These are phyloP conservation scores for Drosophila meridionalis DNA, from an alignment of 2,888 invertebrate species.

Conservation along the genomic window DNA sequence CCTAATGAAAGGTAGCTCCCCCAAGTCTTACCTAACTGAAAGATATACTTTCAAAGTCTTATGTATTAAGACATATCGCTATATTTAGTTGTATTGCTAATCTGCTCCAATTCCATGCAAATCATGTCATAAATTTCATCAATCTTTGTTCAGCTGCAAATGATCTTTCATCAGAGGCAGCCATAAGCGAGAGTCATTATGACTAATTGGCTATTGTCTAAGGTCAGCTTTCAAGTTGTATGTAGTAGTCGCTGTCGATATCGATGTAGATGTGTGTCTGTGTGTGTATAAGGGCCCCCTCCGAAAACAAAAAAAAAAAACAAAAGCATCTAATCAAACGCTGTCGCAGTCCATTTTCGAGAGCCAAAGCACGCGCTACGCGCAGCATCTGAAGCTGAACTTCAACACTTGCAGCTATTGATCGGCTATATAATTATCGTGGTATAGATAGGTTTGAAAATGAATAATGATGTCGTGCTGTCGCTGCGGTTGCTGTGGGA, in stretches of 20 bases:
- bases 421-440: constrained; percentile 51
- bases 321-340: constrained; percentile 60
- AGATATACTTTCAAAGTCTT: neutral
- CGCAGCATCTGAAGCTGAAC: neutral
- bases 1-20: neutral
- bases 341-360: constrained; percentile 18
- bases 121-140: constrained; percentile 32
- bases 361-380: constrained; percentile 44
- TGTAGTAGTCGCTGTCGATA: constrained; percentile 11
- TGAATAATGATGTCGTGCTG: constrained; percentile 61
- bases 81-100: constrained; percentile 3
- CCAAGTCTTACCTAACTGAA: neutral
- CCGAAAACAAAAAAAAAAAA: constrained; percentile 28
- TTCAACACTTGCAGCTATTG: constrained; percentile 42
- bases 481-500: constrained; percentile 9
- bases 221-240: constrained; percentile 17
- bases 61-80: neutral
- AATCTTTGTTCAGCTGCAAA: constrained; percentile 31
- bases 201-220: constrained; percentile 37
- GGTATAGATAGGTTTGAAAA: constrained; percentile 32
- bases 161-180: constrained; percentile 44
- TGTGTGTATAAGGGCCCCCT: neutral
- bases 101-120: constrained; percentile 31
- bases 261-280: neutral
- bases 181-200: constrained; percentile 33